phyloP scores from a whole-genome alignment of 2,888 invertebrate genomes.

The Agrypnus murinus region DNA sequence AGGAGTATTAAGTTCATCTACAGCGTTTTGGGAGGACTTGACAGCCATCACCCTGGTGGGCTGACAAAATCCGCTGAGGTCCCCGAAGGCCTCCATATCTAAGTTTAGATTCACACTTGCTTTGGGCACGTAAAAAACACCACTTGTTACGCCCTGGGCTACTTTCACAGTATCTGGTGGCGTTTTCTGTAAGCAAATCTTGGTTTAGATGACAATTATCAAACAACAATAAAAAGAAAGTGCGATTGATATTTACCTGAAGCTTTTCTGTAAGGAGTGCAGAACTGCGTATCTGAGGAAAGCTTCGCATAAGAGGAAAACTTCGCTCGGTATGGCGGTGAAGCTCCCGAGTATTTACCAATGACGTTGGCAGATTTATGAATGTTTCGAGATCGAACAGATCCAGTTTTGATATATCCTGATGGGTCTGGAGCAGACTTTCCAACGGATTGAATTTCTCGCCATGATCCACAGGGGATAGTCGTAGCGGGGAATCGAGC shows the following conservation, averaged over 20 bases:
- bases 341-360: slow-evolving; percentile 11
- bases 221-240: neutral
- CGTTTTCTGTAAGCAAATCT: too few species aligned
- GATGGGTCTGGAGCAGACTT: slow-evolving; percentile 17
- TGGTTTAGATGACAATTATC: neutral
- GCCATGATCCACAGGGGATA: slow-evolving; percentile 71
- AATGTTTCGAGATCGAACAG: slow-evolving; percentile 30
- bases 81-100: slow-evolving; percentile 79
- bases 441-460: slow-evolving; percentile 65
- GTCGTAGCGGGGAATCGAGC: slow-evolving; percentile 63
- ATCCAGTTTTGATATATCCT: slow-evolving; percentile 28
- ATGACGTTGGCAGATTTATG: slow-evolving; percentile 6
- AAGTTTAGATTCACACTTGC: slow-evolving; percentile 41
- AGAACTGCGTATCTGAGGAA: neutral
- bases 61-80: slow-evolving; percentile 78
- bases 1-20: slow-evolving; percentile 69
- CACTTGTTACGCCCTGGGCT: slow-evolving; percentile 50
- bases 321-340: slow-evolving; percentile 23
- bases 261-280: neutral
- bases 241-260: slow-evolving; percentile 24
- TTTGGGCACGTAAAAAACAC: slow-evolving; percentile 45
- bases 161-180: slow-evolving; percentile 45
- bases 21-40: slow-evolving; percentile 67
- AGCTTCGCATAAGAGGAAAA: neutral
- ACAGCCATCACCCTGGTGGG: slow-evolving; percentile 73